phyloP scores from a whole-genome alignment of 2,797 vertebrate genomes.

The Astyanax mexicanus region DNA sequence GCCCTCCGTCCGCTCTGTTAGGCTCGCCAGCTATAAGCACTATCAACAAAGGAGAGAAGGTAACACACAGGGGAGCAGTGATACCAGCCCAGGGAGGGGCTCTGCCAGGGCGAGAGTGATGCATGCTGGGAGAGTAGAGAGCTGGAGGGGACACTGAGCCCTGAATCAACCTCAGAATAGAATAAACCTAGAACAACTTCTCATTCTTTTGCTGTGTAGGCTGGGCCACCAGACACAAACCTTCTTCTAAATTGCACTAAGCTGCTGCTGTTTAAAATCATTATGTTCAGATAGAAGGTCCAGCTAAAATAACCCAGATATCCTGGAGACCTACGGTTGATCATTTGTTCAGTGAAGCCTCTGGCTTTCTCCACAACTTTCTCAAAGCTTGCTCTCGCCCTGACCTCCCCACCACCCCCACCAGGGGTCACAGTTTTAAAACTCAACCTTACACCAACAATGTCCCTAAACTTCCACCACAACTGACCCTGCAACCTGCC shows the following conservation, averaged over 20 bases:
- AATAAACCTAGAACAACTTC: constrained; percentile 6
- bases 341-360: constrained; percentile 32
- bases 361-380: constrained; percentile 28
- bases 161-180: neutral
- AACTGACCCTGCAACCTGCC: constrained; percentile 43
- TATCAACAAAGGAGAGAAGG: constrained; percentile 86
- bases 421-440: constrained; percentile 53
- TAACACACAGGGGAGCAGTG: constrained; percentile 70
- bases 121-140: constrained; percentile 36
- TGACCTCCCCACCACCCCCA: constrained; percentile 46
- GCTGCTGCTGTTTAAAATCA: no score
- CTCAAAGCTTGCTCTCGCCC: constrained; percentile 36
- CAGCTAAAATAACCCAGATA: neutral
- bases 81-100: constrained; percentile 53
- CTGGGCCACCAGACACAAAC: no score
- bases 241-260: no score
- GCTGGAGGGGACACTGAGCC: neutral
- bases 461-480: constrained; percentile 17
- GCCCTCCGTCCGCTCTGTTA: constrained; percentile 72
- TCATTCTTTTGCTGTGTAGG: neutral
- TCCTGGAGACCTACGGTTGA: constrained; percentile 21
- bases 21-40: constrained; percentile 72
- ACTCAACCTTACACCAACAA: constrained; percentile 34
- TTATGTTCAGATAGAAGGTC: neutral
- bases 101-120: constrained; percentile 34